A percentile compares a stretch with the other conserved stretches of the same genome.
Evolutionary conservation across 1,140 invertebrate genomes (phyloP).

Genomic region (Neodiprion pinetum): DNA sequence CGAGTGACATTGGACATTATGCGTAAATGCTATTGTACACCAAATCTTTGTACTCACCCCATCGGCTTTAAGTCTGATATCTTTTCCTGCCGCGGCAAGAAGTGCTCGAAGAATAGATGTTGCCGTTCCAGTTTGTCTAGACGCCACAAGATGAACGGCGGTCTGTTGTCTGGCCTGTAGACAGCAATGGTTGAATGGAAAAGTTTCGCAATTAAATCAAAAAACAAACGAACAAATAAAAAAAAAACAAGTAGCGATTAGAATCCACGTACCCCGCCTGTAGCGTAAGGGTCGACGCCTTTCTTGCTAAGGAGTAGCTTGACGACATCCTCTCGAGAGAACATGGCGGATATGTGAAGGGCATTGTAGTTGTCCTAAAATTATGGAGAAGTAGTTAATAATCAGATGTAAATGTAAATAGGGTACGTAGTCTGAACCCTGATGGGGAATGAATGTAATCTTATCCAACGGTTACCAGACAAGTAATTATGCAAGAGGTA

Average conservation of each 20-base stretch:
- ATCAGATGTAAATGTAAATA: not conserved
- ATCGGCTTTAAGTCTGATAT: constrained; percentile 84
- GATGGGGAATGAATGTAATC: no score
- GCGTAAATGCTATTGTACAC: not conserved
- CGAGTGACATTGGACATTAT: not conserved
- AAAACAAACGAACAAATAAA: not conserved
- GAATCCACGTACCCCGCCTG: constrained; percentile 79
- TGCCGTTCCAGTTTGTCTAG: constrained; percentile 86
- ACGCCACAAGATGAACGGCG: constrained; percentile 90
- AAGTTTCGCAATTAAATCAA: not conserved
- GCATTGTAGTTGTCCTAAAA: constrained; percentile 93
- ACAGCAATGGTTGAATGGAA: constrained; percentile 11
- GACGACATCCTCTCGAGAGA: constrained; percentile 94
- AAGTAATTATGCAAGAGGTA: no score
- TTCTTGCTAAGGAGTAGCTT: constrained; percentile 87
- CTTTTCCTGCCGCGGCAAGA: constrained; percentile 83
- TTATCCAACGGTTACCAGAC: no score
- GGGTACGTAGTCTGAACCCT: no score
- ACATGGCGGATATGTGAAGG: constrained; percentile 91
- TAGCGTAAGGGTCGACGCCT: constrained; percentile 88
- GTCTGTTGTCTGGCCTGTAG: constrained; percentile 80
- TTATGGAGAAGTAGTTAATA: constrained; percentile 17
- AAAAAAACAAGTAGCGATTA: constrained; percentile 9
- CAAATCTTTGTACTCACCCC: constrained; percentile 71
- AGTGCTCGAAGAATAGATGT: constrained; percentile 87